phyloP scores from a whole-genome alignment of 2,888 invertebrate genomes.

The Choristoneura rosaceana region DNA sequence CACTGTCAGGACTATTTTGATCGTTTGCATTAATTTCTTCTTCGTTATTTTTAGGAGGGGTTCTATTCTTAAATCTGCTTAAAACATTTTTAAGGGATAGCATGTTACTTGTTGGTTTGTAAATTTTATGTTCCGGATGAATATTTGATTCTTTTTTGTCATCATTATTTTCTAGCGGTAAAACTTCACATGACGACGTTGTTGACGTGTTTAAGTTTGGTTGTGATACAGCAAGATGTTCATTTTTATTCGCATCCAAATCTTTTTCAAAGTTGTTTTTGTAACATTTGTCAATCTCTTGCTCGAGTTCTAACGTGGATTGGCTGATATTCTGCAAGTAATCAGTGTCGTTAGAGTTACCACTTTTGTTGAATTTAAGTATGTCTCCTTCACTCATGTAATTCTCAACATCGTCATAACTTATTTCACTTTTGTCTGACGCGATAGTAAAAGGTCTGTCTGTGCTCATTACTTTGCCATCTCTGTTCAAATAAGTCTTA shows the following conservation, averaged over 20 bases:
- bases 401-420: constrained; percentile 88
- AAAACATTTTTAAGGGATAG: constrained; percentile 85
- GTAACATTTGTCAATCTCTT: constrained; percentile 82
- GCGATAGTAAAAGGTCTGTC: constrained; percentile 90
- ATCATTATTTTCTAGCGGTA: constrained; percentile 75
- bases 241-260: constrained; percentile 71
- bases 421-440: constrained; percentile 89
- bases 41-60: constrained; percentile 73
- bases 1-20: constrained; percentile 67
- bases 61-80: constrained; percentile 80
- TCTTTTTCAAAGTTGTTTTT: constrained; percentile 78
- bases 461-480: constrained; percentile 86
- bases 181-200: constrained; percentile 84
- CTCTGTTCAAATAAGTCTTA: constrained; percentile 85
- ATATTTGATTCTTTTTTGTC: constrained; percentile 80
- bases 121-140: constrained; percentile 93
- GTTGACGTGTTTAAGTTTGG: constrained; percentile 81
- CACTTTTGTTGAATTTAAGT: constrained; percentile 73
- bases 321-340: constrained; percentile 75
- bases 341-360: constrained; percentile 67
- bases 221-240: constrained; percentile 67
- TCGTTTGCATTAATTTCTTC: constrained; percentile 78
- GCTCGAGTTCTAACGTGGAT: constrained; percentile 79
- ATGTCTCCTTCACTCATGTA: constrained; percentile 80
- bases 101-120: constrained; percentile 86